Evolutionary conservation across 2,888 invertebrate species (phyloP).

Genomic region (Conchocele bisecta): DNA sequence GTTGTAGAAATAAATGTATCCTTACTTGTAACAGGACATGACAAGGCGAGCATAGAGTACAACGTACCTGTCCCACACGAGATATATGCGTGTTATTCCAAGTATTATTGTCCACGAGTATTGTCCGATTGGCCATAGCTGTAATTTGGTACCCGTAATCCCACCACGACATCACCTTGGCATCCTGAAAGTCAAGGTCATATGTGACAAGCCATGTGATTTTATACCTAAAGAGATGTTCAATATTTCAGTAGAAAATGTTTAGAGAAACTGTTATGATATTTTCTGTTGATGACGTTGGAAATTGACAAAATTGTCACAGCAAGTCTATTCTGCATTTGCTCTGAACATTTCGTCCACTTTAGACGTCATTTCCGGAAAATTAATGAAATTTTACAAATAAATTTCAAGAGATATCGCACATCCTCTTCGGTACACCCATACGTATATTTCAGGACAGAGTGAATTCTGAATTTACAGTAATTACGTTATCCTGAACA

Average conservation of each 20-base stretch:
- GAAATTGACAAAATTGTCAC: not conserved
- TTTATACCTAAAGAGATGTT: not conserved
- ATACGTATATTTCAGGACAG: not conserved
- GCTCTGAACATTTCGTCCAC: too few species aligned
- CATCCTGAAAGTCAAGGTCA: conserved; percentile 86
- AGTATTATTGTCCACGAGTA: conserved; percentile 99
- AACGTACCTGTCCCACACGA: conserved; percentile 91
- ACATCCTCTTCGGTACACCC: not conserved
- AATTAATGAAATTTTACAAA: too few species aligned
- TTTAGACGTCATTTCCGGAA: too few species aligned
- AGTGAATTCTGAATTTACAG: too few species aligned
- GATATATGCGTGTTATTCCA: conserved; percentile 99
- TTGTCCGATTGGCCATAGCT: conserved; percentile 99
- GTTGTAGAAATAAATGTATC: too few species aligned
- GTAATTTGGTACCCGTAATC: conserved; percentile 99
- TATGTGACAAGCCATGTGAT: too few species aligned
- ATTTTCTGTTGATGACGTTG: too few species aligned
- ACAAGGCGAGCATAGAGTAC: too few species aligned
- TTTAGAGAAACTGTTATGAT: not conserved
- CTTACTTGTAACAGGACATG: too few species aligned
- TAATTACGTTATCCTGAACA: too few species aligned
- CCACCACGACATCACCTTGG: conserved; percentile 99
- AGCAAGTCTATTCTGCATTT: too few species aligned
- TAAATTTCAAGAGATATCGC: too few species aligned
- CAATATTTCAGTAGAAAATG: not conserved